phyloP scores from a whole-genome alignment of 2,888 invertebrate genomes.

The Liopterus haemorrhoidalis region DNA sequence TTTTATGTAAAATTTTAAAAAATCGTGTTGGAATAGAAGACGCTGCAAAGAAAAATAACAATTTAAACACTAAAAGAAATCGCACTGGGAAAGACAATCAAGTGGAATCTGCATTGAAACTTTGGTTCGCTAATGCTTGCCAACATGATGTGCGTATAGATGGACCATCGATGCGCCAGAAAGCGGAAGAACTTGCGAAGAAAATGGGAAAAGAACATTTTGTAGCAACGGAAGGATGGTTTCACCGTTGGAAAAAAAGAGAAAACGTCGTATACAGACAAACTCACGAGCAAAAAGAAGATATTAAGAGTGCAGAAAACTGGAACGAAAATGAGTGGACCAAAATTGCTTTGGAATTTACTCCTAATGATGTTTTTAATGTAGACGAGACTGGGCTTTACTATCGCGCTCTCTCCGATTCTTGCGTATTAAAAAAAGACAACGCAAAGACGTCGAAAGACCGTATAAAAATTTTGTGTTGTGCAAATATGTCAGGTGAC shows the following conservation, averaged over 20 bases:
- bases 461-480: slow-evolving; percentile 31
- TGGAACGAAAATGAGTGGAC: no score
- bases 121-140: no score
- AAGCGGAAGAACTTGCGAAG: slow-evolving; percentile 28
- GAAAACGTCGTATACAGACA: slow-evolving; percentile 16
- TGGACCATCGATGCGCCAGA: slow-evolving; percentile 25
- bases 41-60: no score
- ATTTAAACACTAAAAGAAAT: slow-evolving; percentile 8
- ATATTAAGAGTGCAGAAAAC: neutral
- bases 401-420: neutral
- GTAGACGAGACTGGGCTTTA: no score
- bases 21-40: neutral
- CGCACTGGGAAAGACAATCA: slow-evolving; percentile 15
- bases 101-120: slow-evolving; percentile 17
- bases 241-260: slow-evolving; percentile 21
- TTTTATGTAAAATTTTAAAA: slow-evolving; percentile 4
- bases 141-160: slow-evolving; percentile 20
- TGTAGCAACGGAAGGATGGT: slow-evolving; percentile 27
- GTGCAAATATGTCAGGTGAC: slow-evolving; percentile 33
- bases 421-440: neutral
- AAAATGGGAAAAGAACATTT: slow-evolving; percentile 29
- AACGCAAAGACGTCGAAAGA: slow-evolving; percentile 32
- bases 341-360: no score
- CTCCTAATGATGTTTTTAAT: no score
- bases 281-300: slow-evolving; percentile 11